These are phyloP conservation scores for Plotosus lineatus DNA, from an alignment of 2,113 vertebrate species.

Conservation along the genomic window DNA sequence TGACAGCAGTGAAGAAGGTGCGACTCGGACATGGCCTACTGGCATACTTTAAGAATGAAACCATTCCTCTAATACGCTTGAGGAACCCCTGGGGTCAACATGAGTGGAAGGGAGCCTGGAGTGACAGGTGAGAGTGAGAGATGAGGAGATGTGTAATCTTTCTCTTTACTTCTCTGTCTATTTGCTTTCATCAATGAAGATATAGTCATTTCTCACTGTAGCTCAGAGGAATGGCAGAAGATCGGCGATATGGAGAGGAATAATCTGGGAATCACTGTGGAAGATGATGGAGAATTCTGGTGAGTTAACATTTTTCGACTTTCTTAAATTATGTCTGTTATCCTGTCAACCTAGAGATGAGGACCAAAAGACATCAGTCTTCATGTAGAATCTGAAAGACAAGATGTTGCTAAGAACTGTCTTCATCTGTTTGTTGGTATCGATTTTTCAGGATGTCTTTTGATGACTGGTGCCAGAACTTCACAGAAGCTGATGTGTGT, in stretches of 20 bases:
- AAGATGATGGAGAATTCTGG: slow-evolving; percentile 96
- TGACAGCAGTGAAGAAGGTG: slow-evolving; percentile 83
- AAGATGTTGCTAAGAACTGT: too few relatives aligned
- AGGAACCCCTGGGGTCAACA: slow-evolving; percentile 91
- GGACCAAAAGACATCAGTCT: background rate
- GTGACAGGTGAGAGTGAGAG: slow-evolving; percentile 80
- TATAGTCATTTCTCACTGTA: slow-evolving; percentile 51
- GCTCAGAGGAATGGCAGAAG: slow-evolving; percentile 91
- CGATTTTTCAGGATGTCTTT: slow-evolving; percentile 82
- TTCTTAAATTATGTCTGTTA: background rate
- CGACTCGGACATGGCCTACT: slow-evolving; percentile 77
- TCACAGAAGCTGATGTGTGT: slow-evolving; percentile 84
- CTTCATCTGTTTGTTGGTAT: background rate
- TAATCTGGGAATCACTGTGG: slow-evolving; percentile 81
- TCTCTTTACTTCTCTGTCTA: background rate
- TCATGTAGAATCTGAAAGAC: background rate
- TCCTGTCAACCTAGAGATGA: background rate
- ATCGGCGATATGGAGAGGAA: slow-evolving; percentile 79
- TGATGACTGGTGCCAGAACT: slow-evolving; percentile 88
- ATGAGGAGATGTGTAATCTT: background rate
- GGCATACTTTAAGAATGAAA: slow-evolving; percentile 79
- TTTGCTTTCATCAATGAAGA: background rate
- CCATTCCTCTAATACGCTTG: slow-evolving; percentile 86
- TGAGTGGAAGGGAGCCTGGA: slow-evolving; percentile 92
- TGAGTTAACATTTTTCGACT: slow-evolving; percentile 56